phyloP scores from a whole-genome alignment of 2,113 vertebrate species.

The Neoarius graeffei region DNA sequence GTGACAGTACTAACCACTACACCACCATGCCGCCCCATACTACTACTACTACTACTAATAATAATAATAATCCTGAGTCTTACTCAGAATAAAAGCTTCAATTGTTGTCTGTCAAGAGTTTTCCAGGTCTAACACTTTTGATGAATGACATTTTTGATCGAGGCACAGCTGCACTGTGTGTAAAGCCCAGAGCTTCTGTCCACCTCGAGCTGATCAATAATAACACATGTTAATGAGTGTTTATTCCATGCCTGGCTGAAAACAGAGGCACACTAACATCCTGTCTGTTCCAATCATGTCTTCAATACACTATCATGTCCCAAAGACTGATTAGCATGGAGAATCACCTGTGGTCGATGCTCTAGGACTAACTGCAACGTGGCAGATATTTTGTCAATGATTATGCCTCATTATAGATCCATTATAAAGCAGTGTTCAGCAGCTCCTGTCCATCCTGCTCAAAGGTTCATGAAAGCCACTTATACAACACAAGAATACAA shows the following conservation, averaged over 20 bases:
- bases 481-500: not conserved
- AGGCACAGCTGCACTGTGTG: conserved; percentile 36
- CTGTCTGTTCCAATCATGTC: conserved; percentile 60
- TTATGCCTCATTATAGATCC: conserved; percentile 29
- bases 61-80: not conserved
- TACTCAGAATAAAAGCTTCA: conserved; percentile 6
- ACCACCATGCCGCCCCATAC: too few relatives aligned
- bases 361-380: not conserved
- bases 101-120: not conserved
- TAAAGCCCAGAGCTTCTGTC: not conserved
- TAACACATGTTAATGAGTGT: conserved; percentile 67
- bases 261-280: conserved; percentile 53
- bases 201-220: conserved; percentile 55
- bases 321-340: conserved; percentile 30
- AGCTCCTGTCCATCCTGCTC: not conserved
- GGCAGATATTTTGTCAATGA: conserved; percentile 24
- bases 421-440: conserved; percentile 2
- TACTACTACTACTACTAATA: too few relatives aligned
- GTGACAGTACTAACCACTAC: too few relatives aligned
- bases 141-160: conserved; percentile 4
- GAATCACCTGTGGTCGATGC: conserved; percentile 15
- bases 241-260: conserved; percentile 60
- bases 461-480: not conserved
- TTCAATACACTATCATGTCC: conserved; percentile 38
- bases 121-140: not conserved